phyloP scores from a whole-genome alignment of 2,888 invertebrate species.

The Antitype chi region DNA sequence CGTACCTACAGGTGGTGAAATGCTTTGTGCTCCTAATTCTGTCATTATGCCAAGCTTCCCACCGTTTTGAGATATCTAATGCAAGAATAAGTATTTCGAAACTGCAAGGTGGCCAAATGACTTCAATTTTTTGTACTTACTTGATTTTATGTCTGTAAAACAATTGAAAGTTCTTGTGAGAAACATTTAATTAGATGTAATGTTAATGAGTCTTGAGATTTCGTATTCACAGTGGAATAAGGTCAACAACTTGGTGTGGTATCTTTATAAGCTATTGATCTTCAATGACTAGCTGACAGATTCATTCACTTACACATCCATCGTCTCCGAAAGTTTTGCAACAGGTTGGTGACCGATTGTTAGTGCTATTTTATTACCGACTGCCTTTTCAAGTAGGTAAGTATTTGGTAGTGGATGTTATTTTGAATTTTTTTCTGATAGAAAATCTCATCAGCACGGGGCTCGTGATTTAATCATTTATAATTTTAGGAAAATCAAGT shows the following conservation, averaged over 20 bases:
- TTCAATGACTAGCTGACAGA: too few species aligned
- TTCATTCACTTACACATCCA: too few species aligned
- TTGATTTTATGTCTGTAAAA: slow-evolving; percentile 3
- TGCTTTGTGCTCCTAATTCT: slow-evolving; percentile 54
- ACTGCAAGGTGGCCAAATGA: slow-evolving; percentile 1
- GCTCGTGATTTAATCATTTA: neutral
- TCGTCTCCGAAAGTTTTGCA: slow-evolving; percentile 1
- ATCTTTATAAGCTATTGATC: too few species aligned
- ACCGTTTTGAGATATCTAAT: slow-evolving; percentile 42
- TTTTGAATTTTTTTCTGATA: too few species aligned
- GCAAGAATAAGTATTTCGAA: slow-evolving; percentile 46
- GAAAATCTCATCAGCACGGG: too few species aligned
- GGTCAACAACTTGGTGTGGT: too few species aligned
- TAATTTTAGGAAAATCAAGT: slow-evolving; percentile 28
- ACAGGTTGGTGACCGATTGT: slow-evolving; percentile 11
- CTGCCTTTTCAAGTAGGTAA: neutral
- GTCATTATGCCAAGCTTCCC: slow-evolving; percentile 51
- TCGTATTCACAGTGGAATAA: neutral
- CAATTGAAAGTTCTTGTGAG: slow-evolving; percentile 1
- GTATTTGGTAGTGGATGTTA: too few species aligned
- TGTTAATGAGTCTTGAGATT: neutral
- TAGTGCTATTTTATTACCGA: slow-evolving; percentile 17
- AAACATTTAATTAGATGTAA: neutral
- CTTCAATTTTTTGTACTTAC: slow-evolving; percentile 18
- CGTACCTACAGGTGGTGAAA: slow-evolving; percentile 48